These are phyloP conservation scores for Helleia helle DNA, from an alignment of 2,888 invertebrate genomes.

Conservation along the genomic window DNA sequence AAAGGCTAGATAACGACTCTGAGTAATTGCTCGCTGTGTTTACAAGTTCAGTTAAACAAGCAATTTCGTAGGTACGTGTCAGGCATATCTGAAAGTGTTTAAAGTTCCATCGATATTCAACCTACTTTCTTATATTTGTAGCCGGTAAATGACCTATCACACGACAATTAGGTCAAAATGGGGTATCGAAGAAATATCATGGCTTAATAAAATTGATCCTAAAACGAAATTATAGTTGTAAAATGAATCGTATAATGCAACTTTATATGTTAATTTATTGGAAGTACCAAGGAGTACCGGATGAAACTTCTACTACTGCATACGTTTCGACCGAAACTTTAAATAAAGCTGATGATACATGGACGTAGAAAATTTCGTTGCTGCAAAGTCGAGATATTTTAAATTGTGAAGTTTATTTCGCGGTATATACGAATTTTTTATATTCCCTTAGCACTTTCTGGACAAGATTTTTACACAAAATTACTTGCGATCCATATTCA, in stretches of 20 bases:
- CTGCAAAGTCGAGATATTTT: no score
- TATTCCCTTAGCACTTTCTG: no score
- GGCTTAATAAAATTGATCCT: conserved; percentile 33
- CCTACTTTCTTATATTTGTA: conserved; percentile 65
- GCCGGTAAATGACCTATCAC: conserved; percentile 53
- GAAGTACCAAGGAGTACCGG: background rate
- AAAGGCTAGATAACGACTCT: conserved; percentile 9
- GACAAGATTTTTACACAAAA: no score
- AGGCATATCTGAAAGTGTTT: conserved; percentile 39
- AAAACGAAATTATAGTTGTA: conserved; percentile 25
- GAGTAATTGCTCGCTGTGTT: conserved; percentile 14
- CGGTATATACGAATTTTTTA: no score
- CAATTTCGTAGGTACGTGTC: conserved; percentile 29
- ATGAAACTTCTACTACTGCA: background rate
- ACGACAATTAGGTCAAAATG: conserved; percentile 67
- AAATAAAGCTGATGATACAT: no score
- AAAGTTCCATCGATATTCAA: conserved; percentile 61
- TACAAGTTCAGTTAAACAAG: conserved; percentile 30
- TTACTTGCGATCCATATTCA: no score
- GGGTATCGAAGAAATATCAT: conserved; percentile 49
- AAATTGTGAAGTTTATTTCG: no score
- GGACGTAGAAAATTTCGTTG: no score
- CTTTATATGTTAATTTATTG: background rate
- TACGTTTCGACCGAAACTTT: background rate
- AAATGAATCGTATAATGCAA: background rate